Conservation (phyloP, 2,113 vertebrate species). For the Polypterus senegalus region DNA sequence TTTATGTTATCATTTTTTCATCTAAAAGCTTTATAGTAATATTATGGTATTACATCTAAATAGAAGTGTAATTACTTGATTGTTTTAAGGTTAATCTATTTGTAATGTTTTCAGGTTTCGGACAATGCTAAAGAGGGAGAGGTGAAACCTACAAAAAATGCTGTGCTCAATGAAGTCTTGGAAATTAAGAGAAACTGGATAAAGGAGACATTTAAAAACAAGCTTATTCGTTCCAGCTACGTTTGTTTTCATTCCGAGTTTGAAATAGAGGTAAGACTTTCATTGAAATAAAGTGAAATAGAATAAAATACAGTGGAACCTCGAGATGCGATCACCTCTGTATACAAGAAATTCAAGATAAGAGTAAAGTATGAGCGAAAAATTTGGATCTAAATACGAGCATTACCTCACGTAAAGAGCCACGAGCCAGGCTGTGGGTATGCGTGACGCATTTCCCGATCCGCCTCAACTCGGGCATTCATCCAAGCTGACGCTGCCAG, state of each 20-base stretch:
- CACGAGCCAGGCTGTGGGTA: no score
- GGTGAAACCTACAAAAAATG: conserved; percentile 3
- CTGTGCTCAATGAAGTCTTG: neutral
- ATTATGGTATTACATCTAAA: neutral
- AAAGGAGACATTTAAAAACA: neutral
- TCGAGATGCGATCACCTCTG: no score
- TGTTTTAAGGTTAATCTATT: neutral
- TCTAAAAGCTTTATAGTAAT: no score
- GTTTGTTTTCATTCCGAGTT: neutral
- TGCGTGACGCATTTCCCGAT: no score
- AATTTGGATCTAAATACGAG: no score
- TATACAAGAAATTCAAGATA: no score
- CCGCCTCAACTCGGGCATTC: no score
- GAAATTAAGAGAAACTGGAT: conserved; percentile 9
- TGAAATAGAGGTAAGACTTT: conserved; percentile 6
- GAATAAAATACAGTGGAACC: conserved; percentile 33
- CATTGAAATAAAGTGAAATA: conserved; percentile 24
- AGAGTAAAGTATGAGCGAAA: no score
- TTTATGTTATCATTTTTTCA: no score
- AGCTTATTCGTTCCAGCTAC: neutral
- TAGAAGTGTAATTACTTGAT: neutral
- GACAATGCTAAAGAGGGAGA: neutral
- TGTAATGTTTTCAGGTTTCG: neutral
- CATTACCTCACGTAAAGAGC: no score
- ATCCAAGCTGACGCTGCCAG: no score